phyloP scores from a whole-genome alignment of 2,113 vertebrate genomes.

The Notothenia coriiceps region DNA sequence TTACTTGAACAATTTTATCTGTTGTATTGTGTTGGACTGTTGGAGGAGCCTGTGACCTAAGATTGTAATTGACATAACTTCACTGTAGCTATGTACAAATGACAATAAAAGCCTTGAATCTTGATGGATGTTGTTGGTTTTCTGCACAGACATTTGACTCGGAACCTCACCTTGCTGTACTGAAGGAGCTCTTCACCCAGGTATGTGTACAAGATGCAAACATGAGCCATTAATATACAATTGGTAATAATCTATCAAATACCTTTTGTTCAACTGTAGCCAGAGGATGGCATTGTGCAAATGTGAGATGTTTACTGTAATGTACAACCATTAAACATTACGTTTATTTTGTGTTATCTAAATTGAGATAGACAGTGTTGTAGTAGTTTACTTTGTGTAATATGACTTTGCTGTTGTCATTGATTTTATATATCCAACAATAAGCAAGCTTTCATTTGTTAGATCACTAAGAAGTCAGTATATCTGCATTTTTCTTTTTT shows the following conservation, averaged over 20 bases:
- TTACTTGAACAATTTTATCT: too few relatives aligned
- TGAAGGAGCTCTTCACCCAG: slow-evolving; percentile 99
- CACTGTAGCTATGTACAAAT: too few relatives aligned
- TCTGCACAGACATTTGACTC: slow-evolving; percentile 88
- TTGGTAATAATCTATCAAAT: neutral
- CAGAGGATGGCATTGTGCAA: neutral
- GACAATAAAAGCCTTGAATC: too few relatives aligned
- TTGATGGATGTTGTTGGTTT: slow-evolving; percentile 27
- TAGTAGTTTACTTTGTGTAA: neutral
- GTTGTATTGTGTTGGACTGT: too few relatives aligned
- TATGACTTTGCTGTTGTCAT: neutral
- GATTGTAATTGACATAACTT: too few relatives aligned
- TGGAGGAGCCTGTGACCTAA: too few relatives aligned
- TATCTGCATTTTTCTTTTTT: neutral
- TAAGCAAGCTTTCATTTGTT: neutral
- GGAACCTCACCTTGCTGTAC: slow-evolving; percentile 90
- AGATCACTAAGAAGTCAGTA: neutral
- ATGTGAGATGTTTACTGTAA: neutral
- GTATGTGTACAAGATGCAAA: slow-evolving; percentile 74
- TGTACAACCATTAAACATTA: neutral
- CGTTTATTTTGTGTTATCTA: neutral
- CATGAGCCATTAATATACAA: neutral
- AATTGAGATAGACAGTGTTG: neutral
- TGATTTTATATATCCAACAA: neutral
- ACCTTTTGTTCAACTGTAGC: neutral